These are phyloP conservation scores for Apis laboriosa DNA, from an alignment of 1,140 invertebrate genomes.

Conservation along the genomic window DNA sequence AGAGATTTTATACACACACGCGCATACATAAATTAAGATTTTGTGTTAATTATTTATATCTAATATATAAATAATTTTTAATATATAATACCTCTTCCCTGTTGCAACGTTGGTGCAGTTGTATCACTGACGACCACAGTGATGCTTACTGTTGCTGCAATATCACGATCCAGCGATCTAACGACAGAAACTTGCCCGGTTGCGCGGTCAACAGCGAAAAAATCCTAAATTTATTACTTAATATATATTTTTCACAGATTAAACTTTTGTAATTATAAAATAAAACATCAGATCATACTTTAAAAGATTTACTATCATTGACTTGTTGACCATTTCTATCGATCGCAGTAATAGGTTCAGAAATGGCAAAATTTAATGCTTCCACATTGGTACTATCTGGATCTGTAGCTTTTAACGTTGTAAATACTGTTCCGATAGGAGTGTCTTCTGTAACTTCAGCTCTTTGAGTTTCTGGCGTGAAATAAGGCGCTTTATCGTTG, in stretches of 20 bases:
- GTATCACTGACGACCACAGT: constrained; percentile 90
- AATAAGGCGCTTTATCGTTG: constrained; percentile 94
- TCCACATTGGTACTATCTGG: constrained; percentile 88
- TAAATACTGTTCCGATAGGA: constrained; percentile 86
- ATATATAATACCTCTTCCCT: constrained; percentile 84
- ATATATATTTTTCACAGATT: background rate
- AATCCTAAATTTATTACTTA: constrained; percentile 81
- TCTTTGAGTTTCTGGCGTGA: constrained; percentile 90
- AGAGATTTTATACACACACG: too few relatives aligned
- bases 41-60: too few relatives aligned
- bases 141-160: constrained; percentile 88
- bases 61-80: background rate
- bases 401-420: constrained; percentile 89
- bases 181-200: constrained; percentile 89
- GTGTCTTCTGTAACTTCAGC: constrained; percentile 92
- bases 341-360: constrained; percentile 88
- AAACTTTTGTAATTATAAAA: too few relatives aligned
- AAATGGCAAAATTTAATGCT: constrained; percentile 87
- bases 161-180: constrained; percentile 84
- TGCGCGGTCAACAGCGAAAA: constrained; percentile 86
- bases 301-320: constrained; percentile 73
- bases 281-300: constrained; percentile 60
- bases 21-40: too few relatives aligned
- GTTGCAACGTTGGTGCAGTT: constrained; percentile 88
- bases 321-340: constrained; percentile 92